Evolutionary conservation across 2,888 invertebrate genomes (phyloP).

Genomic region (Congeria kusceri): DNA sequence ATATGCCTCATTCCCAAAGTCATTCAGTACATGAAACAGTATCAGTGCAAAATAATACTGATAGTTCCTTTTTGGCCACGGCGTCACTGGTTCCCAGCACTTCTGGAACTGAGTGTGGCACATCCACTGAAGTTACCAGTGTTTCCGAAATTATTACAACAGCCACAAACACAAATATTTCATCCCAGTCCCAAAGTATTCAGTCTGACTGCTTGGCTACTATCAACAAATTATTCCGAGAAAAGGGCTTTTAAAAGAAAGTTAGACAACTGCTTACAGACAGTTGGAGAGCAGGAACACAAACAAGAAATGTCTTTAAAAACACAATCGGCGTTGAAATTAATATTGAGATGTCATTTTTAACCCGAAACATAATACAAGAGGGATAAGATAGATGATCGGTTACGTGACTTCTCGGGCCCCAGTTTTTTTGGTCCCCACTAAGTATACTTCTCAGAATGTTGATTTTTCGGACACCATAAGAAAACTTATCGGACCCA

Average conservation of each 20-base stretch:
- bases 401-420: too few relatives aligned
- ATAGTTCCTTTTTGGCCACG: constrained; percentile 37
- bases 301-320: too few relatives aligned
- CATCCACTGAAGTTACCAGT: constrained; percentile 2
- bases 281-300: constrained; percentile 28
- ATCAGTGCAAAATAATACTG: constrained; percentile 27
- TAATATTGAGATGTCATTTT: too few relatives aligned
- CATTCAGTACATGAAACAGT: constrained; percentile 24
- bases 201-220: constrained; percentile 49
- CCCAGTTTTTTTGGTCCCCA: too few relatives aligned
- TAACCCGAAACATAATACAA: too few relatives aligned
- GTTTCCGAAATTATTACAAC: neutral
- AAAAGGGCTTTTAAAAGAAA: constrained; percentile 33
- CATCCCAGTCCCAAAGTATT: constrained; percentile 43
- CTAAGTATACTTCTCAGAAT: too few relatives aligned
- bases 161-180: constrained; percentile 14
- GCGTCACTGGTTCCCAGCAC: constrained; percentile 34
- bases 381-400: too few relatives aligned
- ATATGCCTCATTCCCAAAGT: constrained; percentile 36
- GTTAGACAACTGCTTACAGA: constrained; percentile 29
- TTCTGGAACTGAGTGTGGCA: constrained; percentile 24
- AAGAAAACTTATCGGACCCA: too few relatives aligned
- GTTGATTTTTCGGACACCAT: too few relatives aligned
- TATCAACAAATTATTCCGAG: too few relatives aligned
- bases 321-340: too few relatives aligned